Percentiles rank a stretch among this genome's conserved stretches.
Evolutionary conservation across 1,140 invertebrate genomes (phyloP).

Genomic region (Mycetomoellerius zeteki): DNA sequence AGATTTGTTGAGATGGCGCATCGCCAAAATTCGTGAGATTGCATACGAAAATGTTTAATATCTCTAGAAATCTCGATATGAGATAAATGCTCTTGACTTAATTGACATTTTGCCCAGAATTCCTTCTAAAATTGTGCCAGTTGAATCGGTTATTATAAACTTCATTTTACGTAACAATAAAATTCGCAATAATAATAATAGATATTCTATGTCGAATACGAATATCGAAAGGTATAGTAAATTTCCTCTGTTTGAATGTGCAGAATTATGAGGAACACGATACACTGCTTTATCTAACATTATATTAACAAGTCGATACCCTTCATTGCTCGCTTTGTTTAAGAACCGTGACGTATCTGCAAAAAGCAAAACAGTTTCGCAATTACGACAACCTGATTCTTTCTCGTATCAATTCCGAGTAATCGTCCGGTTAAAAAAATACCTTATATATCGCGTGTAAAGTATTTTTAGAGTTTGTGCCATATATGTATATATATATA

Average conservation of each 20-base stretch:
- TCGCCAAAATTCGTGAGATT: neutral
- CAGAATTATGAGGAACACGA: neutral
- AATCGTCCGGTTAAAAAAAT: slow-evolving; percentile 6
- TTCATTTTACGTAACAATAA: neutral
- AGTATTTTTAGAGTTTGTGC: neutral
- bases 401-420: neutral
- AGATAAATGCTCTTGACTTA: neutral
- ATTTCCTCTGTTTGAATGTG: neutral
- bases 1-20: neutral
- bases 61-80: neutral
- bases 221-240: neutral
- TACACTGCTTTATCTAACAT: slow-evolving; percentile 35
- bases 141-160: neutral
- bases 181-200: neutral
- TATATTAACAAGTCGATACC: slow-evolving; percentile 18
- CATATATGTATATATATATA: too few relatives aligned
- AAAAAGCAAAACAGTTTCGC: slow-evolving; percentile 3
- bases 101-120: neutral
- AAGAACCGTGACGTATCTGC: neutral
- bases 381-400: slow-evolving; percentile 9
- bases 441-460: neutral
- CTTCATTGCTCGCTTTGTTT: slow-evolving; percentile 26
- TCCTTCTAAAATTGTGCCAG: neutral
- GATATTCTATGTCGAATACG: neutral
- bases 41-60: neutral